Evolutionary conservation across 2,797 vertebrate species (phyloP).

Genomic region (Benthosema pterotum): DNA sequence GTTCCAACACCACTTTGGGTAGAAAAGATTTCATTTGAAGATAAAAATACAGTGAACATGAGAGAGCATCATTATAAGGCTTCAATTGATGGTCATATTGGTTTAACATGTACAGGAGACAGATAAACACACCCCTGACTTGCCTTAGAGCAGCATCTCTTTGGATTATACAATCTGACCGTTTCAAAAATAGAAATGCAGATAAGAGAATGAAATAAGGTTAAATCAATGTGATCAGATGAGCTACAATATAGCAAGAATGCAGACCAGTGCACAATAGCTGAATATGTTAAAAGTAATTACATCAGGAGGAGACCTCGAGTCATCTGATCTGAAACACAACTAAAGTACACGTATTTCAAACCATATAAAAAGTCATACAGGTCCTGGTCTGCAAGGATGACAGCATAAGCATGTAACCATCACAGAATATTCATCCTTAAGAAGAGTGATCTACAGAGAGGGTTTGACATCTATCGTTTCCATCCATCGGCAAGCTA

Average conservation of each 20-base stretch:
- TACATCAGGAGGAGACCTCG: constrained; percentile 7
- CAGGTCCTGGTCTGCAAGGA: neutral
- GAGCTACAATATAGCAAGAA: constrained; percentile 18
- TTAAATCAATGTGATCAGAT: constrained; percentile 16
- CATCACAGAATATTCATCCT: neutral
- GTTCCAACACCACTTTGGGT: constrained; percentile 39
- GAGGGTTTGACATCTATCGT: neutral
- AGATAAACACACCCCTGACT: constrained; percentile 48
- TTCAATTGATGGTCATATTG: constrained; percentile 45
- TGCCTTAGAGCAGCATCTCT: constrained; percentile 36
- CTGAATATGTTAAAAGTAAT: constrained; percentile 13
- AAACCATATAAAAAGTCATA: neutral
- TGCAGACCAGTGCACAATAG: constrained; percentile 12
- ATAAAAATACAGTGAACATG: constrained; percentile 22
- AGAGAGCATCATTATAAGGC: constrained; percentile 17
- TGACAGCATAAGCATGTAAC: neutral
- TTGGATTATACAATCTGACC: constrained; percentile 52
- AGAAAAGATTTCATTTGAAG: constrained; percentile 12
- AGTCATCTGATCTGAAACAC: neutral
- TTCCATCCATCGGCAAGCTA: neutral
- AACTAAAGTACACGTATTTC: neutral
- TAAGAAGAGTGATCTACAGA: neutral
- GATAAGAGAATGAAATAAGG: constrained; percentile 19
- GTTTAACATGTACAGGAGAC: constrained; percentile 36
- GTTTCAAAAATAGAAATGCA: constrained; percentile 32